Base-by-base conservation (phyloP, 2,888 invertebrate genomes). In the Luperina testacea region DNA sequence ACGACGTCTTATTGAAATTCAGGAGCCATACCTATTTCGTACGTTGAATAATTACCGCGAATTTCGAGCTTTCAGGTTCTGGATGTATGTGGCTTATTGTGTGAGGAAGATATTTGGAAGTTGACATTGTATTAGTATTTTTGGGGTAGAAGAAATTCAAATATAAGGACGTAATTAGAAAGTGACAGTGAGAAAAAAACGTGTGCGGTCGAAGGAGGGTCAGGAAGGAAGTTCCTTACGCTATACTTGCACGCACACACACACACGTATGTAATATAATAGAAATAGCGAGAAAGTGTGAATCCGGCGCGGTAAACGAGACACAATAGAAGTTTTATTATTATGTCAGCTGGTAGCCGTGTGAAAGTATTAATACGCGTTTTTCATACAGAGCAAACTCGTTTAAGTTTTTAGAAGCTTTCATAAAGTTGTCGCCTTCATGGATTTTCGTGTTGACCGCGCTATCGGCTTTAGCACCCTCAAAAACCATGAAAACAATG, bases 1-100 rank as follows among this genome's bases (percentile, higher is more conserved):
- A 59, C 68, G 61, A 51, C 27, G 70, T 48, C 69, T 81, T 79
- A 88, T 91, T 90, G 87, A 88, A 88, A 91, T 91, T 90, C 90
- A 87, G 83, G 74, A 82, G 72, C 71, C 89, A 87, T 90, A 83
- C 75, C 80, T 78, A 81, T 83, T 85, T 87, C 78, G 86, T 86
- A 82, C 86, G 81, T 73, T 85, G 86, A 82, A 90, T 88, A 87
- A 85, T 86, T 84, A 87, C 81, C 15, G 38, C 11, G 57, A 61
- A 57, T 72, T 68, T 72, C 32, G 64, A 27, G 20, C 38, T 59
- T 42, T 42, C n/a, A 48, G 48, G 27, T 42, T 38, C 15, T 75
- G 24, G 59, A 53, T 83, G 68, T 42, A 53, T 83, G 68, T 42
- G 59, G 63, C 20, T 67, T 82, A 76, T 51, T 73, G 70, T 78